Evolutionary conservation across 2,888 invertebrate species (phyloP).

Genomic region (Thumatha senex): DNA sequence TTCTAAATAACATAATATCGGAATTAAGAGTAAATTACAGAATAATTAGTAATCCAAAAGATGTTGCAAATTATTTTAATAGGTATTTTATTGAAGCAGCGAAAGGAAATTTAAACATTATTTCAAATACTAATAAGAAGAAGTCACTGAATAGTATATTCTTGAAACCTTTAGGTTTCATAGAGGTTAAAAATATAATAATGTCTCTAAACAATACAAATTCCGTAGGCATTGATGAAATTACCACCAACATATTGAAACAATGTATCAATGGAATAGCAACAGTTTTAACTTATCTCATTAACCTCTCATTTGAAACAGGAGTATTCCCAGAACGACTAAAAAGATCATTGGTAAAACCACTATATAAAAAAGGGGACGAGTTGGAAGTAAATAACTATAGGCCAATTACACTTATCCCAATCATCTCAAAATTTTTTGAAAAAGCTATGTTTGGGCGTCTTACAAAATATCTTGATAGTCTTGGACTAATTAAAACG

Average conservation of each 20-base stretch:
- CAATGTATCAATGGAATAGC: background rate
- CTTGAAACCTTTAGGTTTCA: background rate
- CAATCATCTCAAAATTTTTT: slow-evolving; percentile 3
- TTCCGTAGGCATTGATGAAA: background rate
- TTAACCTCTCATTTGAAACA: background rate
- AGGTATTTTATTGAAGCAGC: background rate
- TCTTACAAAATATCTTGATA: background rate
- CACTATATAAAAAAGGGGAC: background rate
- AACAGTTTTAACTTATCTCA: background rate
- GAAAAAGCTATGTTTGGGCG: background rate
- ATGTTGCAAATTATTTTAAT: background rate
- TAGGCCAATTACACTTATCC: background rate
- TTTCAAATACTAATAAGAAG: background rate
- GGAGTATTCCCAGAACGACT: background rate
- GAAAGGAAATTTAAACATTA: background rate
- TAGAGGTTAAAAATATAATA: background rate
- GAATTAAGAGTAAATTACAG: background rate
- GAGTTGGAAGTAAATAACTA: background rate
- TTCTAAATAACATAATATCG: background rate
- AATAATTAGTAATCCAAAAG: background rate
- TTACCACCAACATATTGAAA: background rate
- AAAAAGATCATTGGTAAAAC: background rate
- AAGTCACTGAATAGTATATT: background rate
- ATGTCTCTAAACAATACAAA: background rate
- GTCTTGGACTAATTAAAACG: background rate